Conservation (phyloP, 2,888 invertebrate species). For the Scaptomyza tumidula region DNA sequence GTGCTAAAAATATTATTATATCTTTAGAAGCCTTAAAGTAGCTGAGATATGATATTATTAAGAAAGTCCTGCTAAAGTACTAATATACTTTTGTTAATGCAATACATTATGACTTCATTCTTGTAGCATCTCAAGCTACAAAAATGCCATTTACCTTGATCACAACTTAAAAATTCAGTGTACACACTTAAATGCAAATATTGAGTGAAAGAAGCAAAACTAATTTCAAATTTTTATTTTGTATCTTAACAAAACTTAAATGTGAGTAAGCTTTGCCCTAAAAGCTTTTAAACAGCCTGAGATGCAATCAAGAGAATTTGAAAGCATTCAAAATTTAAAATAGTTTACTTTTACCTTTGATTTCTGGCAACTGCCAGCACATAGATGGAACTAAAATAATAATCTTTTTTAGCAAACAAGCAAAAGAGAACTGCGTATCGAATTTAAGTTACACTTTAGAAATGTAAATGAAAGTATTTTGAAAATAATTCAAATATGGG, state of each 20-base stretch:
- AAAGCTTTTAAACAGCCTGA: slow-evolving; percentile 4
- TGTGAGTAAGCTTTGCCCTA: not conserved
- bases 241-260: not conserved
- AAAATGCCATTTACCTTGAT: too few species aligned
- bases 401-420: slow-evolving; percentile 13
- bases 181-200: not conserved
- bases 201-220: not conserved
- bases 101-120: not conserved
- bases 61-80: not conserved
- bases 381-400: slow-evolving; percentile 13
- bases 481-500: too few species aligned
- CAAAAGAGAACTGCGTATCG: not conserved
- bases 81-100: not conserved
- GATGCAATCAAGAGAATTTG: not conserved
- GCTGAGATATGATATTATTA: not conserved
- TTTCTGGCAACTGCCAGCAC: not conserved
- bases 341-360: not conserved
- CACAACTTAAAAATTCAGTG: slow-evolving; percentile 2
- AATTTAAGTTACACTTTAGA: not conserved
- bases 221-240: slow-evolving; percentile 3
- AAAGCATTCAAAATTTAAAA: slow-evolving; percentile 10
- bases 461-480: not conserved
- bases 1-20: too few species aligned
- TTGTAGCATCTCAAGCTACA: not conserved
- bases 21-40: too few species aligned